These are phyloP conservation scores for Drosophila ironensis DNA, from an alignment of 1,140 invertebrate species.

Conservation along the genomic window DNA sequence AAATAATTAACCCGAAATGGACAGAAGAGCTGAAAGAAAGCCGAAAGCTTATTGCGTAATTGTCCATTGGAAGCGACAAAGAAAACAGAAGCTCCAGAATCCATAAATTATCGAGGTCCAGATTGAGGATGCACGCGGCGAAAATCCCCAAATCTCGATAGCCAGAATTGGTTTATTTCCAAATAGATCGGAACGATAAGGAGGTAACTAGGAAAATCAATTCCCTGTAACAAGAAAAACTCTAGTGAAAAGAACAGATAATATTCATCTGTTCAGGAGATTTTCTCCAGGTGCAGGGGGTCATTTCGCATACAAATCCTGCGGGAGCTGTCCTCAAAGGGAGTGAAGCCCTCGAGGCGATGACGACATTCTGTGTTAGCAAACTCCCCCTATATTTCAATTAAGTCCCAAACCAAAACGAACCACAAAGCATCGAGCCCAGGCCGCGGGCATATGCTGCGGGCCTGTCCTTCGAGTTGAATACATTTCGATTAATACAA, in stretches of 20 bases:
- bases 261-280: neutral
- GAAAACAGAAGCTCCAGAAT: constrained; percentile 9
- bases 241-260: no score
- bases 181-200: no score
- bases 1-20: constrained; percentile 66
- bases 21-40: constrained; percentile 36
- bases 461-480: constrained; percentile 22
- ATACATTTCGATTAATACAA: constrained; percentile 62
- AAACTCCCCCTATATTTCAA: constrained; percentile 30
- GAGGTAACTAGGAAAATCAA: no score
- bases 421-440: constrained; percentile 31
- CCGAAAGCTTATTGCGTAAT: constrained; percentile 70
- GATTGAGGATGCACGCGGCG: neutral
- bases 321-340: neutral
- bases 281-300: neutral
- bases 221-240: no score
- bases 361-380: neutral
- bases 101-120: constrained; percentile 14
- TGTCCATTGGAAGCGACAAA: constrained; percentile 59
- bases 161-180: no score
- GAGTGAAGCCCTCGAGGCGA: neutral
- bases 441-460: constrained; percentile 20
- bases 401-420: constrained; percentile 1
- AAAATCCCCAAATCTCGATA: no score
- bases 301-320: neutral